Evolutionary conservation across 2,113 vertebrate species (phyloP), one percentile per base, ranked within the genome.

Genomic region (Vidua macroura): DNA sequence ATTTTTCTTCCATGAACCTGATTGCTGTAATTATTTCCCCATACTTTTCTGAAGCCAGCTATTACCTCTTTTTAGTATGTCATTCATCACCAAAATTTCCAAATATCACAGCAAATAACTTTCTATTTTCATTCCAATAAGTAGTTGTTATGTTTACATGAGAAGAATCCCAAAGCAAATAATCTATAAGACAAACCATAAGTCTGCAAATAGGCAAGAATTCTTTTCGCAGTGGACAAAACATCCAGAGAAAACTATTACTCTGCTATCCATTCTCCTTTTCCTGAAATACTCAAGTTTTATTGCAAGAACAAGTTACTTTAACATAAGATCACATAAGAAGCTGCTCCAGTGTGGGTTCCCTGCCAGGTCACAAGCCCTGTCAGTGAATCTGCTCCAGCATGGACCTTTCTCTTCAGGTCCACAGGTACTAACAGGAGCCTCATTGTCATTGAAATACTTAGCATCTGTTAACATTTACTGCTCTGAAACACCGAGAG

Each of bases 1-100:
- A 89, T 83, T 88, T 84, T 96, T 75, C 55, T 80, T 67, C 44
- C 68, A 88, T 39, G 41, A 77, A 82, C 21, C 44, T 73, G 63
- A 96, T 56, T 84, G 75, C 67, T 77, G 39, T 80, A 87, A 95
- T 96, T 95, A 95, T 82, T 92, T 94, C 43, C 66, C 93, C 39
- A 89, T 43, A 74, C 1, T 79, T 87, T 64, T 39, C 72, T 73
- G 51, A 52, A 96, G 43, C 82, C 66, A 83, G 69, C 60, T 83
- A 84, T 90, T 93, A 72, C 58, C 62, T 85, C 83, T 49, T 84
- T 82, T 92, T 90, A 94, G 33, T 24, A 49, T 55, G 30, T 67
- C 43, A 87, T 37, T 86, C 87, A 93, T 93, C 56, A 96, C 46
- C 52, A 44, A 92, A 90, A 79, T 86, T 75, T 96, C 78, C 31